Percentiles rank a stretch among this genome's conserved stretches.
These are phyloP conservation scores for Gonioctena quinquepunctata DNA, from an alignment of 1,140 invertebrate genomes.

Conservation along the genomic window DNA sequence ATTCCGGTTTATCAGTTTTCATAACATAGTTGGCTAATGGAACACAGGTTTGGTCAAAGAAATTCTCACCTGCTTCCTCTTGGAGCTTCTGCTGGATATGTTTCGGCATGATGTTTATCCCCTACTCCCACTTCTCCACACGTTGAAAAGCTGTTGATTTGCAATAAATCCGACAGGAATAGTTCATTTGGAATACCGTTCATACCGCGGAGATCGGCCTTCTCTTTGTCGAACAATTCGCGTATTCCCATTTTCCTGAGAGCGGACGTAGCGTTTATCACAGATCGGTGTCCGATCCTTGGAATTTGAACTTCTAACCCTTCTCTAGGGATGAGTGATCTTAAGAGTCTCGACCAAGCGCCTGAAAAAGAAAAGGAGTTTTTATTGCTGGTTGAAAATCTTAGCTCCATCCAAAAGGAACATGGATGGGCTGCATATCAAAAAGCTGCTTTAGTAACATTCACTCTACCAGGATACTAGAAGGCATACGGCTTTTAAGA, in stretches of 20 bases:
- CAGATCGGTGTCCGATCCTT: slow-evolving; percentile 78
- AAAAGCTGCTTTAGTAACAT: too few relatives aligned
- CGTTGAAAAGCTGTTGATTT: slow-evolving; percentile 76
- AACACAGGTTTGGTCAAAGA: too few relatives aligned
- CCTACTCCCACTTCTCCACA: slow-evolving; percentile 75
- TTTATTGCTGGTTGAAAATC: too few relatives aligned
- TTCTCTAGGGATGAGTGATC: slow-evolving; percentile 70
- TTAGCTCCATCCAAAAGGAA: too few relatives aligned
- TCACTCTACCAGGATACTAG: too few relatives aligned
- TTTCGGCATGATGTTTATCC: slow-evolving; percentile 76
- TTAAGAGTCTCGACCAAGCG: slow-evolving; percentile 74
- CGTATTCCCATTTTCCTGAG: slow-evolving; percentile 78
- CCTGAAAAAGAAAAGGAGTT: slow-evolving; percentile 42
- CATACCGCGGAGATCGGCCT: slow-evolving; percentile 78
- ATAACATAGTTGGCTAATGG: too few relatives aligned
- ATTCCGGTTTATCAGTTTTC: too few relatives aligned
- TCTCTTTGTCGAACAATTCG: slow-evolving; percentile 72
- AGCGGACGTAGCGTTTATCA: slow-evolving; percentile 76
- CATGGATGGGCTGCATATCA: too few relatives aligned
- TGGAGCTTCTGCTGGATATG: slow-evolving; percentile 71
- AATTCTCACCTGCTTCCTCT: slow-evolving; percentile 49
- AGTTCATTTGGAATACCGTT: slow-evolving; percentile 76
- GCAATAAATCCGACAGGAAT: slow-evolving; percentile 78
- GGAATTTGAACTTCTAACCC: slow-evolving; percentile 81
- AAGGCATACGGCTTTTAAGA: too few relatives aligned